A percentile compares a stretch with the other conserved stretches of the same genome.
These are phyloP conservation scores for Parambassis ranga DNA, from an alignment of 2,797 vertebrate species.

Conservation along the genomic window DNA sequence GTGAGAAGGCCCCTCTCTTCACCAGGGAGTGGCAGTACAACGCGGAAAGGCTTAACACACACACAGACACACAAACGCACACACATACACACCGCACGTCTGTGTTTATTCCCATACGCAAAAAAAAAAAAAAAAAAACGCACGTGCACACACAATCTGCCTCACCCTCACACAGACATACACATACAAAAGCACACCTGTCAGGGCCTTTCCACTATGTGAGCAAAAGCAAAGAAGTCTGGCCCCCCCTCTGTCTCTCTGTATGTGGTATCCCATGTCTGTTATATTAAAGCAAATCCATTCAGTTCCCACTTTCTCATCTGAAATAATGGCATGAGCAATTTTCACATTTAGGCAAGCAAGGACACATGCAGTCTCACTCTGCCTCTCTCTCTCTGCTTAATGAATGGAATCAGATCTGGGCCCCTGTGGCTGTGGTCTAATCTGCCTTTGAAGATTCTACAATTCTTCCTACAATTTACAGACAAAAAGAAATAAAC, in stretches of 20 bases:
- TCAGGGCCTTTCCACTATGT: constrained; percentile 83
- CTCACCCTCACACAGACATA: constrained; percentile 72
- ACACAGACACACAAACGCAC: constrained; percentile 24
- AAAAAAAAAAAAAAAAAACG: too few species aligned
- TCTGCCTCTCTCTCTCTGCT: constrained; percentile 48
- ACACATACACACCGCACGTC: constrained; percentile 29
- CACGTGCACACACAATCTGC: constrained; percentile 64
- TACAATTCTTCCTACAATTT: constrained; percentile 62
- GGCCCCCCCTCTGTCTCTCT: constrained; percentile 74
- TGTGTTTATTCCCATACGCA: constrained; percentile 40
- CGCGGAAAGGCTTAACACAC: constrained; percentile 59
- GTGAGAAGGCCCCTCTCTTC: constrained; percentile 77
- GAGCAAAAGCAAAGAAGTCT: constrained; percentile 82
- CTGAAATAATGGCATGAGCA: constrained; percentile 82
- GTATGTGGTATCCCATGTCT: constrained; percentile 82
- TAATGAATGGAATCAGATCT: constrained; percentile 73
- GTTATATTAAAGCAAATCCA: constrained; percentile 81
- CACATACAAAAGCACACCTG: constrained; percentile 85
- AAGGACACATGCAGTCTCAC: constrained; percentile 71
- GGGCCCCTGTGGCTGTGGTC: constrained; percentile 64
- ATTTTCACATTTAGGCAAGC: constrained; percentile 79
- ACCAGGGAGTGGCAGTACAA: constrained; percentile 64
- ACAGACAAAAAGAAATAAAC: constrained; percentile 32
- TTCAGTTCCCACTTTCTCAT: constrained; percentile 81
- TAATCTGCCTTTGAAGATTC: constrained; percentile 76